These are phyloP conservation scores for Saxicola maurus DNA, from an alignment of 2,797 vertebrate genomes.

Conservation along the genomic window DNA sequence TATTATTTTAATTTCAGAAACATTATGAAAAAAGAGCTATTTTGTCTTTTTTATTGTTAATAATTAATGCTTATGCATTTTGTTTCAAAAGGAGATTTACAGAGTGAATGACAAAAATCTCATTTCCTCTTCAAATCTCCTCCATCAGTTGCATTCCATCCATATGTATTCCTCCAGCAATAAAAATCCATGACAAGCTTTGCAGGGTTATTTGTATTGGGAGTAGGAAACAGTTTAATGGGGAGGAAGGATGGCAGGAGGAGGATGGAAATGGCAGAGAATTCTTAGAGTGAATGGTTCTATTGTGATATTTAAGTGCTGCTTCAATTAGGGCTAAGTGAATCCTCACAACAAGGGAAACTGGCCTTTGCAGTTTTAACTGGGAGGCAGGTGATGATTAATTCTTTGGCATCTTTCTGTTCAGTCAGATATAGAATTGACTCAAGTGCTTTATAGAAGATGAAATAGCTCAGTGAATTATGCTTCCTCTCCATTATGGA, in stretches of 20 bases:
- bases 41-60: slow-evolving; percentile 17
- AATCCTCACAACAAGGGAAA: slow-evolving; percentile 40
- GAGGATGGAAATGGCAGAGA: background rate
- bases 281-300: background rate
- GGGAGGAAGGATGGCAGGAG: background rate
- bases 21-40: background rate
- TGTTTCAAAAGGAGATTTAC: slow-evolving; percentile 8
- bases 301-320: slow-evolving; percentile 43
- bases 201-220: background rate
- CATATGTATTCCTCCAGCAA: background rate
- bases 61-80: background rate
- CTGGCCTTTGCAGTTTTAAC: slow-evolving; percentile 42
- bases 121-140: background rate
- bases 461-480: background rate
- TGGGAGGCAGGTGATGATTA: slow-evolving; percentile 54
- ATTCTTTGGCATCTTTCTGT: slow-evolving; percentile 51
- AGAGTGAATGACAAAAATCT: background rate
- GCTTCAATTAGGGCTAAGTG: slow-evolving; percentile 46
- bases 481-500: slow-evolving; percentile 21
- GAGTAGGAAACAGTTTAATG: slow-evolving; percentile 21
- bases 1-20: background rate
- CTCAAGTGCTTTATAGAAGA: slow-evolving; percentile 15
- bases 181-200: background rate
- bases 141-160: background rate
- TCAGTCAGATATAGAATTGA: background rate